Percentiles rank a stretch among this genome's conserved stretches.
Conservation (phyloP, 2,797 vertebrate species). For the Kryptolebias ocellatus region DNA sequence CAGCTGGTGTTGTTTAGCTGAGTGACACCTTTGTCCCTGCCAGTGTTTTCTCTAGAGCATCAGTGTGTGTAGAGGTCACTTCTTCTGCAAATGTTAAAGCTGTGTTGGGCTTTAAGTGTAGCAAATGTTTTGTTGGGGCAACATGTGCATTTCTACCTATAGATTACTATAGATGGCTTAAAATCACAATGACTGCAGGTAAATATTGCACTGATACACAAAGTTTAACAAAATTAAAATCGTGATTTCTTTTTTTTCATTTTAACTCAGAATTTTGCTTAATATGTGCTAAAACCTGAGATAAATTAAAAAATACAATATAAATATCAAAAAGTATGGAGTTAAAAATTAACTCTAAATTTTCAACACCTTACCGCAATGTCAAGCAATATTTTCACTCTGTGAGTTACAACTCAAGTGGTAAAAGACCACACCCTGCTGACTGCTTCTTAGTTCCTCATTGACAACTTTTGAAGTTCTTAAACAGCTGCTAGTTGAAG, state of each 20-base stretch:
- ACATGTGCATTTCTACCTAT: background rate
- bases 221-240: background rate
- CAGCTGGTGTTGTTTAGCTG: constrained; percentile 64
- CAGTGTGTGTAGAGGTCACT: constrained; percentile 58
- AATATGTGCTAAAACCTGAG: too few species aligned
- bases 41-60: constrained; percentile 47
- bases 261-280: too few species aligned
- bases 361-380: background rate
- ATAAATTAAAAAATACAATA: too few species aligned
- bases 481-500: constrained; percentile 63
- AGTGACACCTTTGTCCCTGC: constrained; percentile 47
- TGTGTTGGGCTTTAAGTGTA: constrained; percentile 12
- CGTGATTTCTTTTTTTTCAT: background rate
- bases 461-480: constrained; percentile 65
- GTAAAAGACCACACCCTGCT: constrained; percentile 50
- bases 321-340: background rate
- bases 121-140: constrained; percentile 48
- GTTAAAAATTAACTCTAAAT: background rate
- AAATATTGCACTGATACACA: too few species aligned
- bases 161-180: too few species aligned
- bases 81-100: constrained; percentile 31
- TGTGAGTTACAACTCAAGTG: constrained; percentile 31
- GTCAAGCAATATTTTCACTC: constrained; percentile 21
- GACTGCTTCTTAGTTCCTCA: constrained; percentile 38
- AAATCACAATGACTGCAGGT: too few species aligned